Evolutionary conservation across 1,140 invertebrate genomes (phyloP).

Genomic region (Drosophila suzukii): DNA sequence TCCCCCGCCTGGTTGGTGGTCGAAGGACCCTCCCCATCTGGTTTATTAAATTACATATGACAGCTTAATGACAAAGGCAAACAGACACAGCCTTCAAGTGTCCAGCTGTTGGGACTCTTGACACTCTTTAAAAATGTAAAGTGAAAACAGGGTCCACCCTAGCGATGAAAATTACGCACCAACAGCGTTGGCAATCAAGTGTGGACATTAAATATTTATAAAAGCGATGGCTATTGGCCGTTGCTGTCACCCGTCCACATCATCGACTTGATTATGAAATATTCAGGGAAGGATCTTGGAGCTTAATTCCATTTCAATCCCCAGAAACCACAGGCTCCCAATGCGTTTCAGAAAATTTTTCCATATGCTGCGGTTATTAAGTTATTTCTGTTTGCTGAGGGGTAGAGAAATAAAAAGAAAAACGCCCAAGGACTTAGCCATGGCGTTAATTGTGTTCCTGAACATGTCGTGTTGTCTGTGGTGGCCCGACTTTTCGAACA

Average conservation of each 20-base stretch:
- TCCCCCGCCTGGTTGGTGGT: neutral
- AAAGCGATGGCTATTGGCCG: slow-evolving; percentile 45
- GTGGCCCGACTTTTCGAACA: slow-evolving; percentile 51
- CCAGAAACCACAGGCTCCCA: slow-evolving; percentile 57
- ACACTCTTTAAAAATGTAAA: slow-evolving; percentile 43
- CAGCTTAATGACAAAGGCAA: slow-evolving; percentile 32
- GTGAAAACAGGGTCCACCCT: slow-evolving; percentile 35
- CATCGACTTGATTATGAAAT: slow-evolving; percentile 32
- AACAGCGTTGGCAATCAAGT: slow-evolving; percentile 41
- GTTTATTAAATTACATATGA: slow-evolving; percentile 36
- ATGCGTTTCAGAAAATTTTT: slow-evolving; percentile 61
- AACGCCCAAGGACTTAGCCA: slow-evolving; percentile 48
- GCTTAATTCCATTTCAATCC: slow-evolving; percentile 31
- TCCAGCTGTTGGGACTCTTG: slow-evolving; percentile 30
- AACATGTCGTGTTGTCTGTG: slow-evolving; percentile 37
- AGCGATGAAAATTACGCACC: slow-evolving; percentile 40
- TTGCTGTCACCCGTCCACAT: slow-evolving; percentile 11
- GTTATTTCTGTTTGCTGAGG: slow-evolving; percentile 55
- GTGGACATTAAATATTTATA: slow-evolving; percentile 66
- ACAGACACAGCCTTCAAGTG: slow-evolving; percentile 4
- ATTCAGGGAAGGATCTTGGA: slow-evolving; percentile 41
- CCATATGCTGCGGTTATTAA: slow-evolving; percentile 78
- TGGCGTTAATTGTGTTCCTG: slow-evolving; percentile 72
- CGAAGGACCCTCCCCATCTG: neutral
- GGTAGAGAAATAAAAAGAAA: neutral